These are phyloP conservation scores for Loxodonta africana DNA, from an alignment of 2,113 vertebrate genomes.

Conservation along the genomic window DNA sequence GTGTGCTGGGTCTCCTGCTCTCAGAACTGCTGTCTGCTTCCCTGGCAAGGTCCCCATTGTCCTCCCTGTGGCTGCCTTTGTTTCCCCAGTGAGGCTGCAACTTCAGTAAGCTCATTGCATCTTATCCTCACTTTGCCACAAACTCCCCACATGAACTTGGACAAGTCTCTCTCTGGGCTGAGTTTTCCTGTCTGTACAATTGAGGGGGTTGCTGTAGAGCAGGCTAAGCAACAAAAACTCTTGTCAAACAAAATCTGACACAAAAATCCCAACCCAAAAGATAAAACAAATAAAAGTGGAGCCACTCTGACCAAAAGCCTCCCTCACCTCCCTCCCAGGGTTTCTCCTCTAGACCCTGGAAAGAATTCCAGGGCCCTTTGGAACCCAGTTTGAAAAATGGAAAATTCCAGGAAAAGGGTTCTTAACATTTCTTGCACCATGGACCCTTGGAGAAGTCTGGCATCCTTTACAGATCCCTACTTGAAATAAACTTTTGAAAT, in stretches of 20 bases:
- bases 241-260: neutral
- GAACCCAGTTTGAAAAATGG: slow-evolving; percentile 30
- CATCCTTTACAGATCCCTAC: neutral
- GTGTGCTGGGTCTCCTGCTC: accelerated
- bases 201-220: neutral
- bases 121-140: neutral
- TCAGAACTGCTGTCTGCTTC: neutral
- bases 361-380: neutral
- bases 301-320: neutral
- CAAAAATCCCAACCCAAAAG: neutral
- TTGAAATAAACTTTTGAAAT: neutral
- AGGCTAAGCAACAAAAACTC: neutral
- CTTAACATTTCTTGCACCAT: neutral
- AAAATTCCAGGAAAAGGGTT: neutral
- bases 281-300: neutral
- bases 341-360: neutral
- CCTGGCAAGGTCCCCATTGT: neutral
- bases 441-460: neutral
- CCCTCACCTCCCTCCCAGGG: accelerated
- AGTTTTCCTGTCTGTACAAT: neutral
- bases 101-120: neutral
- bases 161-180: neutral
- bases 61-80: neutral
- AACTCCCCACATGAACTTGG: neutral
- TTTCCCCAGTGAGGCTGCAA: neutral